A percentile compares a stretch with the other conserved stretches of the same genome.
Conservation (phyloP, 2,797 vertebrate genomes). For the Saguinus oedipus region DNA sequence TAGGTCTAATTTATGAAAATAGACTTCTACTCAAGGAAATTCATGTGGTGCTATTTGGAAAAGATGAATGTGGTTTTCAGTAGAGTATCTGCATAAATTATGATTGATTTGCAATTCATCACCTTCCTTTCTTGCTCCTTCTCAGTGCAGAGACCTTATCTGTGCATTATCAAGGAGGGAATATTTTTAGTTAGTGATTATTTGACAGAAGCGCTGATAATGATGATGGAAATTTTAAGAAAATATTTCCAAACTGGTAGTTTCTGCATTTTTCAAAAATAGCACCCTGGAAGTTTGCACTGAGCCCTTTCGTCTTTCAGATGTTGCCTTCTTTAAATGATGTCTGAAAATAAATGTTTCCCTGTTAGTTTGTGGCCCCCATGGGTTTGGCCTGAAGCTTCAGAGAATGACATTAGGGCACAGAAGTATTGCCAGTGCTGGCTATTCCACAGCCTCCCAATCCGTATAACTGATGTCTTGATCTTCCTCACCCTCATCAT, state of each 20-base stretch:
- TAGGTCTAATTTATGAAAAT: constrained; percentile 61
- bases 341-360: background rate
- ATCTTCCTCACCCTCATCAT: background rate
- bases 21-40: constrained; percentile 49
- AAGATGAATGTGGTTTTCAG: constrained; percentile 66
- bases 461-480: accelerated
- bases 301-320: background rate
- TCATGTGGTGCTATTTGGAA: constrained; percentile 5
- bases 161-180: background rate
- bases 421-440: accelerated
- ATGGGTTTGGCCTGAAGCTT: background rate
- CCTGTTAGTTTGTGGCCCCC: background rate
- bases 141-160: constrained; percentile 52
- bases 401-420: background rate
- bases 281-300: background rate
- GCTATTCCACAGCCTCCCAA: background rate
- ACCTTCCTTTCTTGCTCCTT: constrained; percentile 34
- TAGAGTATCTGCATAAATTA: constrained; percentile 67
- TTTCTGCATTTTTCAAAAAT: constrained; percentile 51
- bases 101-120: constrained; percentile 66
- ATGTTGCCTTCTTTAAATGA: background rate
- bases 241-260: constrained; percentile 42
- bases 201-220: constrained; percentile 63
- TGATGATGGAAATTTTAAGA: constrained; percentile 26
- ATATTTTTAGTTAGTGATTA: constrained; percentile 68